These are phyloP conservation scores for Caenorhabditis sp. DNA, from an alignment of 2,888 invertebrate genomes.

Conservation along the genomic window DNA sequence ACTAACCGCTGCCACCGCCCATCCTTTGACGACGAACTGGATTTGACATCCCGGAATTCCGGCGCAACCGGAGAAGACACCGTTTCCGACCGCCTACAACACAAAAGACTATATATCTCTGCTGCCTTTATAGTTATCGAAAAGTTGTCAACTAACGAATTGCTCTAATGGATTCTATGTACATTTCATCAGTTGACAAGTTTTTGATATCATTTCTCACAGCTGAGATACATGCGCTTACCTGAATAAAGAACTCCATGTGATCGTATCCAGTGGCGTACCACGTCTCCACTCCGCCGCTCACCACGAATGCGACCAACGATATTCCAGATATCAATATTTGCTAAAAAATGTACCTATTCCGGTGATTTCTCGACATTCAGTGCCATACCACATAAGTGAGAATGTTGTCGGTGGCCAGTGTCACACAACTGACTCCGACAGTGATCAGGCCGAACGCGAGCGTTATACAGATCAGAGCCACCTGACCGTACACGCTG, in stretches of 20 bases:
- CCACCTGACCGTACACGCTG: conserved; percentile 78
- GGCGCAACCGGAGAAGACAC: conserved; percentile 74
- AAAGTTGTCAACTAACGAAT: background rate
- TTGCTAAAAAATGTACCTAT: conserved; percentile 70
- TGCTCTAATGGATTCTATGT: too few relatives aligned
- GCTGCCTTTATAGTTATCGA: background rate
- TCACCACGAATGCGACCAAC: conserved; percentile 75
- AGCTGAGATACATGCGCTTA: too few relatives aligned
- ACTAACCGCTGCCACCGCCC: conserved; percentile 76
- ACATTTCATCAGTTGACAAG: background rate
- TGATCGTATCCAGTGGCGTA: conserved; percentile 77
- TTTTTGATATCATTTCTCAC: too few relatives aligned
- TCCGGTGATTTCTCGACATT: background rate
- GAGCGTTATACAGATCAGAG: conserved; percentile 75
- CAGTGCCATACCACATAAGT: conserved; percentile 59
- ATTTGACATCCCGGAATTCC: conserved; percentile 78
- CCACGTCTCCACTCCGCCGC: conserved; percentile 78
- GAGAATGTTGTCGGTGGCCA: conserved; percentile 68
- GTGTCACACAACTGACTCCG: conserved; percentile 74
- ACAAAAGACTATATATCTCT: conserved; percentile 17
- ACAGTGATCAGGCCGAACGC: conserved; percentile 75
- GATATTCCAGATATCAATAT: conserved; percentile 69
- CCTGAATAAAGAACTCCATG: conserved; percentile 78
- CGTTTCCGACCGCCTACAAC: conserved; percentile 68
- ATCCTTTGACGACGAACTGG: conserved; percentile 78